phyloP scores from a whole-genome alignment of 2,797 vertebrate genomes.

The Acanthornis magna region DNA sequence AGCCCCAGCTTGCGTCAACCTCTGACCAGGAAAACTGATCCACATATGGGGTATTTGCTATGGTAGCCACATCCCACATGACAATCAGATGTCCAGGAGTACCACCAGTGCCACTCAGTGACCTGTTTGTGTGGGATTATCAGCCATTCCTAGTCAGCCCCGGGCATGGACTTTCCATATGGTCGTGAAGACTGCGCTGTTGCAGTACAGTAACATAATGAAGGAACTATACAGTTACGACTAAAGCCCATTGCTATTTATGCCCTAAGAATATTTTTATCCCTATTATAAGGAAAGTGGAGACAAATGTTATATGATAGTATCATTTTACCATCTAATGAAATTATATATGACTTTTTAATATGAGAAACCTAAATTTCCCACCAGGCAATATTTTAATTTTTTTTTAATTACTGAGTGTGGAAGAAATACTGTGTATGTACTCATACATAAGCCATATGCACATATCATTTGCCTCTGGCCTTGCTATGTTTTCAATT shows the following conservation, averaged over 20 bases:
- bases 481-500: background rate
- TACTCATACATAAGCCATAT: slow-evolving; percentile 8
- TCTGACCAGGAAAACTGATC: background rate
- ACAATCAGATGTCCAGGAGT: background rate
- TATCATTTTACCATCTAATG: background rate
- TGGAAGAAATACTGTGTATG: background rate
- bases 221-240: background rate
- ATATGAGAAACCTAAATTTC: background rate
- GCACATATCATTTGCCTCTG: background rate
- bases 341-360: background rate
- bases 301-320: background rate
- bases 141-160: background rate
- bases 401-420: background rate
- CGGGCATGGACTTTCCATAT: background rate
- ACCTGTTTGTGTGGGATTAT: background rate
- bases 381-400: background rate
- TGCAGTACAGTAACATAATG: background rate
- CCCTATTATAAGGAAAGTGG: background rate
- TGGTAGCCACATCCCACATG: background rate
- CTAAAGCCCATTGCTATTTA: background rate
- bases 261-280: background rate
- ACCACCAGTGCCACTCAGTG: background rate
- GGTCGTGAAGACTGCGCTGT: background rate
- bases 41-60: background rate
- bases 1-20: background rate